phyloP scores from a whole-genome alignment of 2,888 invertebrate species.

The Zaprionus bogoriensis region DNA sequence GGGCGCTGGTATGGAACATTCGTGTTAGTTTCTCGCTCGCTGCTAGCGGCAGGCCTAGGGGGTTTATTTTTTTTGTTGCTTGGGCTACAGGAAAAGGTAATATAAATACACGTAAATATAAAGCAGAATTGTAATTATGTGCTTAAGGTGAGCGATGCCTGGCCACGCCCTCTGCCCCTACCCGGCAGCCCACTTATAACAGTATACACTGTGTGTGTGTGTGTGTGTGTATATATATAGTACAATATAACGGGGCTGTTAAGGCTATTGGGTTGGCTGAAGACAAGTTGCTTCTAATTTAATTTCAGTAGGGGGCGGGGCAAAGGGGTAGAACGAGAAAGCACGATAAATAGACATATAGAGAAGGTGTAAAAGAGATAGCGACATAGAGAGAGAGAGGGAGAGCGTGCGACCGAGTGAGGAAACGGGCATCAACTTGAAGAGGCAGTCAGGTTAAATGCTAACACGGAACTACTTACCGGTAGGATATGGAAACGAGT shows the following conservation, averaged over 20 bases:
- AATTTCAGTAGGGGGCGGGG: constrained; percentile 50
- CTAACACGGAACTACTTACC: constrained; percentile 4
- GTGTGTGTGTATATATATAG: constrained; percentile 12
- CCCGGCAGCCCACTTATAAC: constrained; percentile 5
- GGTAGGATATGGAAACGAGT: too few species aligned
- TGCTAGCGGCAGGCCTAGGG: constrained; percentile 8
- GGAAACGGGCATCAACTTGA: constrained; percentile 1
- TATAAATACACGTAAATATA: constrained; percentile 75
- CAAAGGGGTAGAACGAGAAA: too few species aligned
- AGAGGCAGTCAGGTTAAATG: constrained; percentile 19
- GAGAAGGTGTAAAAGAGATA: not conserved
- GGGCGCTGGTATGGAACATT: too few species aligned
- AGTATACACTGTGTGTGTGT: not conserved
- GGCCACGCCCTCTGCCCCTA: constrained; percentile 23
- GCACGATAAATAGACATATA: not conserved
- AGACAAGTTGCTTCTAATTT: constrained; percentile 69
- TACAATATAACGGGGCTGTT: constrained; percentile 14
- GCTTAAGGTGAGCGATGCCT: constrained; percentile 74
- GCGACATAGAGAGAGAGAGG: not conserved
- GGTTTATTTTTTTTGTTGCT: constrained; percentile 5
- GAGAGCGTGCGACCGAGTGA: not conserved
- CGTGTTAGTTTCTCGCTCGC: not conserved
- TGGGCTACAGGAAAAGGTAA: constrained; percentile 56
- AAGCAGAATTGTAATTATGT: constrained; percentile 78
- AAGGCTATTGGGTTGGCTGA: constrained; percentile 20